Evolutionary conservation across 2,797 vertebrate species (phyloP).

Genomic region (Scleropages formosus): DNA sequence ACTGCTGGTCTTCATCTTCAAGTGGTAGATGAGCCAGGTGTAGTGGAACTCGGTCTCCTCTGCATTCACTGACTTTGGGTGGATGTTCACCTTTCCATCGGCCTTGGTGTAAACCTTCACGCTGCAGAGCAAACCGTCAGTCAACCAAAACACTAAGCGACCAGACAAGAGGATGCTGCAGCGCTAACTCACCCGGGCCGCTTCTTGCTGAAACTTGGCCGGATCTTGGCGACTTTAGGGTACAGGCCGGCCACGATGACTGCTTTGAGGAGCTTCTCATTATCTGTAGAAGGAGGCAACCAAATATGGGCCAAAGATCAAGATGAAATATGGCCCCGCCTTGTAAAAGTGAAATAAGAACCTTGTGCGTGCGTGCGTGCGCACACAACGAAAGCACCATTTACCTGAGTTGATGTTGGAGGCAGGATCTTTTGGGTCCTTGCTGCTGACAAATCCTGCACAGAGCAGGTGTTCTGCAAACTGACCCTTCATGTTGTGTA

Average conservation of each 20-base stretch:
- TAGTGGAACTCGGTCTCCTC: conserved; percentile 88
- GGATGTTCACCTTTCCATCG: conserved; percentile 89
- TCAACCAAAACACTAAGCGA: not conserved
- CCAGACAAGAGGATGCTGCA: not conserved
- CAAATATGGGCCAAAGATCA: not conserved
- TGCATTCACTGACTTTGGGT: conserved; percentile 95
- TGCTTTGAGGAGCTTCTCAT: conserved; percentile 95
- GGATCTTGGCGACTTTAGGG: conserved; percentile 96
- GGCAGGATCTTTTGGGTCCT: conserved; percentile 80
- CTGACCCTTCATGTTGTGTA: conserved; percentile 95
- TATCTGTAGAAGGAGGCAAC: conserved; percentile 66
- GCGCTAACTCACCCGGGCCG: conserved; percentile 81
- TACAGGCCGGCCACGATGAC: conserved; percentile 96
- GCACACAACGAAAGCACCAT: not conserved
- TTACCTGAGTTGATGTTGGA: conserved; percentile 92
- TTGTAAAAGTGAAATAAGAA: no score
- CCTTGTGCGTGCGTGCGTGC: not conserved
- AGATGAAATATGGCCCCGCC: not conserved
- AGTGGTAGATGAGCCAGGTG: conserved; percentile 94
- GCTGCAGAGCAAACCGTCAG: conserved; percentile 56
- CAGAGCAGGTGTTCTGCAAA: conserved; percentile 91
- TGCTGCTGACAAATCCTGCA: conserved; percentile 87
- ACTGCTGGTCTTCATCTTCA: conserved; percentile 96
- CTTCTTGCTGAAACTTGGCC: conserved; percentile 82
- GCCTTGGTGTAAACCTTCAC: conserved; percentile 91